These are phyloP conservation scores for Parauchenoglanis punctatus DNA, from an alignment of 2,797 vertebrate genomes.

Conservation along the genomic window DNA sequence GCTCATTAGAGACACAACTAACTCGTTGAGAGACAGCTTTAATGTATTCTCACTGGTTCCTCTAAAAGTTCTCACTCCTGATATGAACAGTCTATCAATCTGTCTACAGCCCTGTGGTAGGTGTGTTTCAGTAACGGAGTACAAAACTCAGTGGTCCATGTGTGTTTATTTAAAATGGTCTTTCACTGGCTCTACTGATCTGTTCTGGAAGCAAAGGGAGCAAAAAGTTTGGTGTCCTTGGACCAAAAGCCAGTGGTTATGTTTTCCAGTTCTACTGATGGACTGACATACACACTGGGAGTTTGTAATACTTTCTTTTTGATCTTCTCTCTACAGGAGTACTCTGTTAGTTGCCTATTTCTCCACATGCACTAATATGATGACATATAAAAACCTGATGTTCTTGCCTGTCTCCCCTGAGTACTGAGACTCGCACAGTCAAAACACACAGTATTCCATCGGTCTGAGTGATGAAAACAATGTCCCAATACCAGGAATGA, in stretches of 20 bases:
- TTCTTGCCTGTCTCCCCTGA: neutral
- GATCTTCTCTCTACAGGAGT: conserved; percentile 7
- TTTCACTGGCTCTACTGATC: neutral
- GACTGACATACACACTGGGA: conserved; percentile 21
- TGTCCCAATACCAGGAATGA: conserved; percentile 45
- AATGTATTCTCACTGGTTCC: neutral
- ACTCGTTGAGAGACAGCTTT: neutral
- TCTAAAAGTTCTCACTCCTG: conserved; percentile 2
- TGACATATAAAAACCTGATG: neutral
- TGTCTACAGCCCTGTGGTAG: neutral
- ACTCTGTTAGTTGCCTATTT: neutral
- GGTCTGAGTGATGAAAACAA: conserved; percentile 38
- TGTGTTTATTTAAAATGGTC: conserved; percentile 17
- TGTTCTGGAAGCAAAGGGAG: conserved; percentile 43
- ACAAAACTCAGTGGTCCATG: conserved; percentile 9
- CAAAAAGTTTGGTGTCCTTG: conserved; percentile 20
- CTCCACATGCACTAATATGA: conserved; percentile 10
- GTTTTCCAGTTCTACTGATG: conserved; percentile 42
- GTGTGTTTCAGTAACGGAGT: conserved; percentile 24
- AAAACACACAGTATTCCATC: conserved; percentile 44
- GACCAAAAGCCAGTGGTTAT: conserved; percentile 7
- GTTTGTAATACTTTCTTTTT: conserved; percentile 2
- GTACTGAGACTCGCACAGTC: conserved; percentile 7
- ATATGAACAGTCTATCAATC: conserved; percentile 4
- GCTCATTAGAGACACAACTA: neutral